Evolutionary conservation across 1,140 invertebrate genomes (phyloP).

Genomic region (Triops longicaudatus): DNA sequence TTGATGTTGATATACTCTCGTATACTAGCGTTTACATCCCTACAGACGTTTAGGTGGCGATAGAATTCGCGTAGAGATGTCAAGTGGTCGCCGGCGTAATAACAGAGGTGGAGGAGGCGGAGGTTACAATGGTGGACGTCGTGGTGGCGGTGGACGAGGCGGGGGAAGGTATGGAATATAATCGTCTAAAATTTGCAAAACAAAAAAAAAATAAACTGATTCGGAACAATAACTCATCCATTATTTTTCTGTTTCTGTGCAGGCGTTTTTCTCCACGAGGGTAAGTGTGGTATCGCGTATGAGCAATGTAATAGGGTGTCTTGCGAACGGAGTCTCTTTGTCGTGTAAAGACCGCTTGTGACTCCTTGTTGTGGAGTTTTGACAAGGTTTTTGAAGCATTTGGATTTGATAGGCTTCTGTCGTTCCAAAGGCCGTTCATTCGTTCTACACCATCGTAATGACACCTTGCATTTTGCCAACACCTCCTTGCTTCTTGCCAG

Average conservation of each 20-base stretch:
- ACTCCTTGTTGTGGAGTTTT: neutral
- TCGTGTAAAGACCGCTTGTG: neutral
- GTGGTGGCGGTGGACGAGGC: constrained; percentile 38
- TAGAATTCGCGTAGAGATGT: constrained; percentile 72
- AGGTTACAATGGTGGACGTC: constrained; percentile 43
- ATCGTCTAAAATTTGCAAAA: too few relatives aligned
- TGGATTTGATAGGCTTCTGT: constrained; percentile 15
- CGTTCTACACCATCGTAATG: neutral
- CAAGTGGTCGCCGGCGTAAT: constrained; percentile 52
- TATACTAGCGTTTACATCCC: too few relatives aligned
- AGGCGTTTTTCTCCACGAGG: constrained; percentile 5
- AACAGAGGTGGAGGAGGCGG: constrained; percentile 44
- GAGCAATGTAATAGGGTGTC: neutral
- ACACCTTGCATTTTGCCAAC: constrained; percentile 2
- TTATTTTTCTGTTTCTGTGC: neutral
- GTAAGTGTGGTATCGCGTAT: neutral
- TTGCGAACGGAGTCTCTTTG: neutral
- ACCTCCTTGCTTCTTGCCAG: constrained; percentile 8
- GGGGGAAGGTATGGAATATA: constrained; percentile 37
- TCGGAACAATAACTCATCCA: too few relatives aligned
- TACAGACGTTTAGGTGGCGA: constrained; percentile 45
- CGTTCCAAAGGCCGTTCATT: constrained; percentile 10
- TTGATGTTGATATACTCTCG: too few relatives aligned
- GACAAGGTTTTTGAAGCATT: constrained; percentile 8
- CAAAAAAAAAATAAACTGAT: too few relatives aligned